A percentile compares a stretch with the other conserved stretches of the same genome.
Conservation (phyloP, 1,140 invertebrate genomes). For the Cecropterus lyciades region DNA sequence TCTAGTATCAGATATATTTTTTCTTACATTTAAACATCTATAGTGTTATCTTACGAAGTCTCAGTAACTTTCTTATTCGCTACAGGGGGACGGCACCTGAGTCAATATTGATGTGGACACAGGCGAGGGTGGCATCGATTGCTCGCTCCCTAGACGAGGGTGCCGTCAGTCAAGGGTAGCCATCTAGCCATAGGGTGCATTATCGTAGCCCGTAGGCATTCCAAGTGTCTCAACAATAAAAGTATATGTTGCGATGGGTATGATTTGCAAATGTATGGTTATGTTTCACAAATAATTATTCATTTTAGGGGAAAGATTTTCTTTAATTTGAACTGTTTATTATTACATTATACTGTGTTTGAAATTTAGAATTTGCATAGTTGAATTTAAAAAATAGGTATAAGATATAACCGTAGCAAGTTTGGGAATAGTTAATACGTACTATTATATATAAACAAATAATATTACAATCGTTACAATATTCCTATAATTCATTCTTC, state of each 20-base stretch:
- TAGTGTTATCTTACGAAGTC: constrained; percentile 24
- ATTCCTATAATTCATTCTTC: neutral
- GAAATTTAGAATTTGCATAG: no score
- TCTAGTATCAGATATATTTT: neutral
- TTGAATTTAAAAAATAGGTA: no score
- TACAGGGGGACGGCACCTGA: constrained; percentile 38
- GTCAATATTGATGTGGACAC: constrained; percentile 58
- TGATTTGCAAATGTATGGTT: no score
- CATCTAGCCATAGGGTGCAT: neutral
- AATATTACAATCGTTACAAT: no score
- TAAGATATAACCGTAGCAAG: no score
- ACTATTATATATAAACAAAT: no score
- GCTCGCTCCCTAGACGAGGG: constrained; percentile 48
- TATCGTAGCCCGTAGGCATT: neutral
- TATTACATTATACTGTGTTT: no score
- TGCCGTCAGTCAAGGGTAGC: constrained; percentile 53
- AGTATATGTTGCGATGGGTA: neutral
- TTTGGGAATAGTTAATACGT: no score
- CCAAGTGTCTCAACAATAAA: neutral
- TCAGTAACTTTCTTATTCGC: constrained; percentile 30
- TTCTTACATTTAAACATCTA: neutral
- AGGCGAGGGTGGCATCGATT: constrained; percentile 64
- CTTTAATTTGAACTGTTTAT: no score
- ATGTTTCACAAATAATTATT: no score
- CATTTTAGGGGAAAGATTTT: no score